Base-by-base conservation (phyloP, 2,113 vertebrate genomes). In the Thymallus thymallus region DNA sequence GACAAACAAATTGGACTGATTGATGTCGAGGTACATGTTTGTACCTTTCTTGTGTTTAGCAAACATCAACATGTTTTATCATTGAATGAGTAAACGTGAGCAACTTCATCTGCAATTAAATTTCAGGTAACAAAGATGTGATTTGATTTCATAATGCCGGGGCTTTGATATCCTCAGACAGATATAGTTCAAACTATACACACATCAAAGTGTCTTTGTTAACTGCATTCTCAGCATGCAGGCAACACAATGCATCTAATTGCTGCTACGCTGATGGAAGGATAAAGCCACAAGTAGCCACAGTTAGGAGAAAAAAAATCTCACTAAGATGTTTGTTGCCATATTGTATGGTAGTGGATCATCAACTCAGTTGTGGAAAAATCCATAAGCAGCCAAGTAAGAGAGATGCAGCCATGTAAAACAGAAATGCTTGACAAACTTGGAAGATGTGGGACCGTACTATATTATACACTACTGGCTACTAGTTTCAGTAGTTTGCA, bases 311-410 rank as follows among this genome's bases (percentile, higher is more conserved):
- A 46, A 70, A 46, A 30, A 58, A 6, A 12, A 14, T 20, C 78
- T 80, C 78, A 86, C 79, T 16, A 72, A 84, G 48, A 71, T 76
- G 79, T 85, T 88, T 84, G 80, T 85, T 79, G 84, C 61, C 48
- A 73, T 72, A 60, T 48, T 78, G 79, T 76, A 63, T 78, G 74
- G 80, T 32, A 4, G 68, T 69, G 55, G 84, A 78, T 79, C 35
- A 10, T 41, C 67, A 73, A 69, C 81, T 71, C 76, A 61, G 73
- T 65, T 56, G 72, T 1, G 69, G 77, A 85, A 84, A 84, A 86
- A 80, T 86, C 84, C 55, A 78, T 71, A 61, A 1, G 81, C 84
- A 83, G 77, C 72, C 87, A 82, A 80, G 81, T 86, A 79, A 81
- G 83, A 78, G 68, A 65, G 30, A 14, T 26, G 72, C 77, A 77